phyloP scores from a whole-genome alignment of 2,888 invertebrate species.

The Poecilus cupreus region DNA sequence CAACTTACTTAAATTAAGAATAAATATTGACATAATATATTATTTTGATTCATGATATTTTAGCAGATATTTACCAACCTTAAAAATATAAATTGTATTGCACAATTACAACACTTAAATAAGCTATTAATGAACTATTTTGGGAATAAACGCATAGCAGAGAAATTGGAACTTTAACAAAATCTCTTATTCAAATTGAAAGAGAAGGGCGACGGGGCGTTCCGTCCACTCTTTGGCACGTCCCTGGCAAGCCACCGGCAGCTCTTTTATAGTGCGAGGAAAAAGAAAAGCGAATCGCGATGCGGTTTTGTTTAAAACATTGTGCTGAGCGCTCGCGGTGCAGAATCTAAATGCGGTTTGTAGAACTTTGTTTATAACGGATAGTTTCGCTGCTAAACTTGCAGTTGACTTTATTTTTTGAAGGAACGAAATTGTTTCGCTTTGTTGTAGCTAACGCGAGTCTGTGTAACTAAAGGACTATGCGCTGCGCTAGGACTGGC shows the following conservation, averaged over 20 bases:
- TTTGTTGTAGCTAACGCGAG: constrained; percentile 21
- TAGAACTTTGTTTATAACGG: constrained; percentile 39
- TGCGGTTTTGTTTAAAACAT: constrained; percentile 41
- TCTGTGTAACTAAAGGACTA: constrained; percentile 5
- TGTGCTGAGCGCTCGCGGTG: not conserved
- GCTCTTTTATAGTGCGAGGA: constrained; percentile 32
- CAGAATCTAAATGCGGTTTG: constrained; percentile 42
- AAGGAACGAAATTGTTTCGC: constrained; percentile 28
- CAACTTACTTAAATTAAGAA: no score
- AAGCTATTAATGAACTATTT: no score
- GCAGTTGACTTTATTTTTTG: constrained; percentile 38
- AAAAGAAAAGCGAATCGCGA: constrained; percentile 34
- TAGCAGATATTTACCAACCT: no score
- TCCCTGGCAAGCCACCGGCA: not conserved
- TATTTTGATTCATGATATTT: no score
- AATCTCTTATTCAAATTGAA: no score
- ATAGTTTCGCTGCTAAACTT: constrained; percentile 31
- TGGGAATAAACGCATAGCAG: no score
- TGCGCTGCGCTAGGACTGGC: not conserved
- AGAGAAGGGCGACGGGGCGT: no score
- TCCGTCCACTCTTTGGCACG: not conserved
- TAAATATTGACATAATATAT: no score
- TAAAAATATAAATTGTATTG: no score
- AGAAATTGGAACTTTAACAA: no score
- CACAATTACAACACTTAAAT: no score